A percentile compares a stretch with the other conserved stretches of the same genome.
These are phyloP conservation scores for Dreissena rostriformis DNA, from an alignment of 1,140 invertebrate genomes.

Conservation along the genomic window DNA sequence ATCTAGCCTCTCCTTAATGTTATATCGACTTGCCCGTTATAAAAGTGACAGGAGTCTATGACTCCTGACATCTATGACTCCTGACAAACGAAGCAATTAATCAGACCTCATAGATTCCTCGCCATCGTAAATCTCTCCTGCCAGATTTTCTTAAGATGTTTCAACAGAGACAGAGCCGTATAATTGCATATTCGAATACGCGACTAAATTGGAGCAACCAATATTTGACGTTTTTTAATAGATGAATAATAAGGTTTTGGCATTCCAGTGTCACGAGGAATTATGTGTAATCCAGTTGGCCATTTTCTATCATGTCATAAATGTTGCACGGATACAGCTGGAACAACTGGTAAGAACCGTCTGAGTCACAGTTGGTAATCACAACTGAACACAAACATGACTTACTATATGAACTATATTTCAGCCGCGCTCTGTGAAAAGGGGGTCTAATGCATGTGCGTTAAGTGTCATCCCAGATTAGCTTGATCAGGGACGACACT, in stretches of 20 bases:
- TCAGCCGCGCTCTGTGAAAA: too few species aligned
- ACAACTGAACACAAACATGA: too few species aligned
- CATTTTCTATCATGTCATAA: too few species aligned
- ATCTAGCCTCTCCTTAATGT: conserved; percentile 36
- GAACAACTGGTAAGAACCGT: too few species aligned
- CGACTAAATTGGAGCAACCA: neutral
- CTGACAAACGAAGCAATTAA: conserved; percentile 45
- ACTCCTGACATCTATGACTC: conserved; percentile 36
- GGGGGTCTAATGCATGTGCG: too few species aligned
- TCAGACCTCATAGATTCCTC: conserved; percentile 34
- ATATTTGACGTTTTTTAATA: neutral
- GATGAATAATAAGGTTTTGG: neutral
- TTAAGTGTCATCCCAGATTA: too few species aligned
- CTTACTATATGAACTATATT: too few species aligned
- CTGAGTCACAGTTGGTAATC: too few species aligned
- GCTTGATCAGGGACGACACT: too few species aligned
- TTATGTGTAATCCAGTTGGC: neutral
- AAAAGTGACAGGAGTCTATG: conserved; percentile 37
- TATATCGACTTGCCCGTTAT: conserved; percentile 37
- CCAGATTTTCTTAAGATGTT: conserved; percentile 17
- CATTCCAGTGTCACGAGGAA: neutral
- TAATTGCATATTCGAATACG: neutral
- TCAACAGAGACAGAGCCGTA: neutral
- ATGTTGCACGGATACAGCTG: too few species aligned
- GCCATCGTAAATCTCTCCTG: conserved; percentile 37